These are phyloP conservation scores for Agrotis ipsilon DNA, from an alignment of 2,888 invertebrate genomes.

Conservation along the genomic window DNA sequence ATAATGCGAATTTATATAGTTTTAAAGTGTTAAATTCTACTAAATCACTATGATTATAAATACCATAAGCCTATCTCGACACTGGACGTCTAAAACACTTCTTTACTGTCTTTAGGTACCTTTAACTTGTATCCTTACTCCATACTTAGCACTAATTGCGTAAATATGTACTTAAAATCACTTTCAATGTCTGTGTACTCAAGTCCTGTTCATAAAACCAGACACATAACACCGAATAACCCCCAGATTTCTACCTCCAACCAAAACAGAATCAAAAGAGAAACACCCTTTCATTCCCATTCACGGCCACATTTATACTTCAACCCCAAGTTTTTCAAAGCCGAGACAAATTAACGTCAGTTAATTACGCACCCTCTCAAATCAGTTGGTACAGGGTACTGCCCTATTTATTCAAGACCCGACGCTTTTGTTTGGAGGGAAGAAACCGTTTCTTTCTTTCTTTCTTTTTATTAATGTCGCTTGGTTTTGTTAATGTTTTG, in stretches of 20 bases:
- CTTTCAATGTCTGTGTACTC: neutral
- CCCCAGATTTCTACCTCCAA: neutral
- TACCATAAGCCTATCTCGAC: too few species aligned
- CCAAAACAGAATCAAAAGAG: slow-evolving; percentile 33
- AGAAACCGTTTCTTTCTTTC: slow-evolving; percentile 42
- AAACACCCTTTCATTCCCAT: slow-evolving; percentile 23
- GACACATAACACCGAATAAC: neutral
- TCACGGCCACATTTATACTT: slow-evolving; percentile 30
- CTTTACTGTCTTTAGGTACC: too few species aligned
- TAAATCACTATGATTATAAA: too few species aligned
- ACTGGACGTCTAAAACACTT: too few species aligned
- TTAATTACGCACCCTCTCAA: slow-evolving; percentile 55
- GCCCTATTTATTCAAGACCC: slow-evolving; percentile 43
- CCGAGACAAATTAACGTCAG: slow-evolving; percentile 48
- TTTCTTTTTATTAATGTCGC: slow-evolving; percentile 41
- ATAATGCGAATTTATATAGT: too few species aligned
- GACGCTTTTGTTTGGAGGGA: slow-evolving; percentile 35
- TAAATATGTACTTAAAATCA: neutral
- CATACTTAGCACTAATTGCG: too few species aligned
- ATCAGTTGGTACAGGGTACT: slow-evolving; percentile 42
- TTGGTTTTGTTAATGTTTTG: slow-evolving; percentile 31
- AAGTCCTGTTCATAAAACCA: neutral
- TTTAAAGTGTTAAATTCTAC: too few species aligned
- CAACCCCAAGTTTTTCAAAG: slow-evolving; percentile 21
- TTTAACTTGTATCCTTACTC: too few species aligned